Evolutionary conservation across 2,888 invertebrate genomes (phyloP).

Genomic region (Dysmachus trigonus): DNA sequence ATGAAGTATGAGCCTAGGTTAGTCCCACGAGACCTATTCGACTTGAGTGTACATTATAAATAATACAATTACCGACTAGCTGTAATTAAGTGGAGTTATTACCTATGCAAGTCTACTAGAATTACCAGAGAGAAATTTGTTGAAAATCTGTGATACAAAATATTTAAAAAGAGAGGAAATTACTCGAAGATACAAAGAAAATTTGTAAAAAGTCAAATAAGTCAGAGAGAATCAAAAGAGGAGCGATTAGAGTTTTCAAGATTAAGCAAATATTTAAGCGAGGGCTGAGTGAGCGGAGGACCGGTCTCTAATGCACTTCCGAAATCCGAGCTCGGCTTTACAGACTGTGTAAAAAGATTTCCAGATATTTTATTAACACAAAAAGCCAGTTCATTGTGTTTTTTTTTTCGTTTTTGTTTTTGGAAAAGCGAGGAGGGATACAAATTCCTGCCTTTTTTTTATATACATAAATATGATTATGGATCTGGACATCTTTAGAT

Average conservation of each 20-base stretch:
- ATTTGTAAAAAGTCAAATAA: conserved; percentile 15
- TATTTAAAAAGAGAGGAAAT: conserved; percentile 15
- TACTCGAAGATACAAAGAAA: conserved; percentile 23
- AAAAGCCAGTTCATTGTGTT: not conserved
- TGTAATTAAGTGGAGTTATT: conserved; percentile 14
- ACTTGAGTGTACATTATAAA: conserved; percentile 14
- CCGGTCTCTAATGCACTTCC: not conserved
- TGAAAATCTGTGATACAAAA: conserved; percentile 44
- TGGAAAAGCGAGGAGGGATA: not conserved
- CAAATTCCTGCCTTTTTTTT: not conserved
- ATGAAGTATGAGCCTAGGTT: not conserved
- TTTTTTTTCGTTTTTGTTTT: not conserved
- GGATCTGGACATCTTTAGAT: not conserved
- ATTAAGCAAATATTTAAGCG: conserved; percentile 8
- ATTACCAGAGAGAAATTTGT: conserved; percentile 34
- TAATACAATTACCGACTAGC: not conserved
- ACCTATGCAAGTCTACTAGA: conserved; percentile 25
- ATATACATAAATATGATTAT: not conserved
- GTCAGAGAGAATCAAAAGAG: conserved; percentile 2
- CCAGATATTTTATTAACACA: conserved; percentile 26
- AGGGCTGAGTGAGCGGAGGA: conserved; percentile 1
- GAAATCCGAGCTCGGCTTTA: not conserved
- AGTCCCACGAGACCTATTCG: conserved; percentile 18
- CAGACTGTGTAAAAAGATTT: conserved; percentile 21
- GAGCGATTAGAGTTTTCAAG: conserved; percentile 12